These are phyloP conservation scores for Lucinisca nassula DNA, from an alignment of 2,888 invertebrate species.

Conservation along the genomic window DNA sequence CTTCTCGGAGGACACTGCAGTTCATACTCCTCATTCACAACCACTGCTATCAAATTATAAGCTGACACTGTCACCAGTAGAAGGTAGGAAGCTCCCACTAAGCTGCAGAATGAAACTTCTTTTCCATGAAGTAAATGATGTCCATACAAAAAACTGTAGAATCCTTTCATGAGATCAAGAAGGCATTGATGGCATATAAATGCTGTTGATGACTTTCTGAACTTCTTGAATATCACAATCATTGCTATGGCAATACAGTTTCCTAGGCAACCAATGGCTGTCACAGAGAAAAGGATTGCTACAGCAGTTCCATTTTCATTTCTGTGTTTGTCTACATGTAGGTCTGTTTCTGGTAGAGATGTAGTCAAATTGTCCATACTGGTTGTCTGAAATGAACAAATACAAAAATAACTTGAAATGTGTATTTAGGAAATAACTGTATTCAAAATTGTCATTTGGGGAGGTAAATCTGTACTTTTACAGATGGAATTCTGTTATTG, in stretches of 20 bases:
- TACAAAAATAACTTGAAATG: too few species aligned
- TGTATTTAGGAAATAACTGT: too few species aligned
- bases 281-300: constrained; percentile 78
- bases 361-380: not conserved
- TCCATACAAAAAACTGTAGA: constrained; percentile 85
- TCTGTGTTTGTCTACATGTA: not conserved
- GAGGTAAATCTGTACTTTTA: too few species aligned
- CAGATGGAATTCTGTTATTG: too few species aligned
- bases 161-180: constrained; percentile 85
- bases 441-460: too few species aligned
- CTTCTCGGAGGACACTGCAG: constrained; percentile 71
- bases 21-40: constrained; percentile 87
- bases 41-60: constrained; percentile 93
- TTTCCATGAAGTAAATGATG: constrained; percentile 78
- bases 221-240: constrained; percentile 75
- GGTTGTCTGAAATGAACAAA: not conserved
- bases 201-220: constrained; percentile 84
- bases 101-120: constrained; percentile 90
- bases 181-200: constrained; percentile 86
- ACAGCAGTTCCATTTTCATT: constrained; percentile 57
- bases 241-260: constrained; percentile 78
- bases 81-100: constrained; percentile 96
- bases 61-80: constrained; percentile 96
- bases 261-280: constrained; percentile 81
- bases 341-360: not conserved